Evolutionary conservation across 1,140 invertebrate genomes (phyloP).

Genomic region (Panonychus citri): DNA sequence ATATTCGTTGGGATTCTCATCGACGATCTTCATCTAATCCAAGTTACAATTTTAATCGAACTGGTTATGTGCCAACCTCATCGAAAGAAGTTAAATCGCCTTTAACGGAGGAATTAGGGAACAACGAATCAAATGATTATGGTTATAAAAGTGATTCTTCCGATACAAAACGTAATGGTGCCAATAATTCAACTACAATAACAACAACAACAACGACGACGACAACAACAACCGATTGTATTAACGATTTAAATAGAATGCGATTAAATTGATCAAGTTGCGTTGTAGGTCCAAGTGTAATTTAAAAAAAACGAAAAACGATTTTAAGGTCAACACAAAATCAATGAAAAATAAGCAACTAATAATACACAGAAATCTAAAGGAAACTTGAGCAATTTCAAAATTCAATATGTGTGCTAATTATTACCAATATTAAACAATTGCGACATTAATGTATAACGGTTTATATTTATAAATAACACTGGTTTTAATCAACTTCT

Average conservation of each 20-base stretch:
- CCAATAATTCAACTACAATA: too few species aligned
- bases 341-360: too few species aligned
- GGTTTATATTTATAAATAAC: too few species aligned
- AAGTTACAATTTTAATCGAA: neutral
- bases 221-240: neutral
- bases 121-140: neutral
- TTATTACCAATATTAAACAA: too few species aligned
- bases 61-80: neutral
- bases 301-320: neutral
- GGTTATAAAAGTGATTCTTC: neutral
- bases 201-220: too few species aligned
- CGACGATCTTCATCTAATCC: constrained; percentile 13
- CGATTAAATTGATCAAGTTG: neutral
- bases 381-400: too few species aligned
- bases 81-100: neutral
- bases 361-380: too few species aligned
- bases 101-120: neutral
- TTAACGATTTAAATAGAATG: neutral
- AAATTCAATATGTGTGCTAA: too few species aligned
- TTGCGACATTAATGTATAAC: too few species aligned
- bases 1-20: constrained; percentile 55
- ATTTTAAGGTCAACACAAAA: too few species aligned
- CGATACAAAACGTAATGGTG: neutral
- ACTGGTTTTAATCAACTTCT: too few species aligned
- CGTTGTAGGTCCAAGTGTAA: neutral